Evolutionary conservation across 2,113 vertebrate species (phyloP), one percentile per base, ranked within the genome.

Genomic region (Anas platyrhynchos): DNA sequence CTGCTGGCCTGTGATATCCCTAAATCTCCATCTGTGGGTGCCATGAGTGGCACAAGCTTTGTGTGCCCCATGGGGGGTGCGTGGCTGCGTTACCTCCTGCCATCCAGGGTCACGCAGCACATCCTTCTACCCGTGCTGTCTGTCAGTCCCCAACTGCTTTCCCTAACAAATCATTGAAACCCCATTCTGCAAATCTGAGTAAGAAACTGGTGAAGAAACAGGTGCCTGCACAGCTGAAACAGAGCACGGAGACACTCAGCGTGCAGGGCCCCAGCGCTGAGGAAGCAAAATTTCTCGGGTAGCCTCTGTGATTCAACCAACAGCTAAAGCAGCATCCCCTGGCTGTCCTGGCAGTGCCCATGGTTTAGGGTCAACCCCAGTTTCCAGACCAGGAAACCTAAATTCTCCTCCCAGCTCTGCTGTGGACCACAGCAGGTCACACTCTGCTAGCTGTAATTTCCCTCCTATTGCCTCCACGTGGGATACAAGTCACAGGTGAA

Each of bases 81-180:
- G 1, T 34, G 11, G 36, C 36, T 32, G 26, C 6, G 36, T 16
- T 31, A 2, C 41, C 36, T 54, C 21, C 61, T 36, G 59, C 25
- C 10, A 25, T 6, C 20, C 5, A 7, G 75, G 59, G 43, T 17
- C 22, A 17, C 1, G 2, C 7, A 54, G 21, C 1, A 1, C 16
- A 36, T 31, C 43, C 59, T 59, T 26, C 3, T 8, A 6, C 4
- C 7, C 34, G 36, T 0, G 1, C 25, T 61, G 54, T 10, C 44
- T 6, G 36, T 61, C 36, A 52, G 54, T 15, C 44, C 17, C 44
- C 1, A 2, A 11, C 26, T 1, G 0, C 62, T 44, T 44, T 44
- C 62, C 26, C 27, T 31, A 27, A 29, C 2, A 11, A 54, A 23
- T 15, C n/a, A 7, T 7, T 58, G 13, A 34, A 55, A 87, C 14